Conservation (phyloP, 2,888 invertebrate species). For the Caenorhabditis sp. region DNA sequence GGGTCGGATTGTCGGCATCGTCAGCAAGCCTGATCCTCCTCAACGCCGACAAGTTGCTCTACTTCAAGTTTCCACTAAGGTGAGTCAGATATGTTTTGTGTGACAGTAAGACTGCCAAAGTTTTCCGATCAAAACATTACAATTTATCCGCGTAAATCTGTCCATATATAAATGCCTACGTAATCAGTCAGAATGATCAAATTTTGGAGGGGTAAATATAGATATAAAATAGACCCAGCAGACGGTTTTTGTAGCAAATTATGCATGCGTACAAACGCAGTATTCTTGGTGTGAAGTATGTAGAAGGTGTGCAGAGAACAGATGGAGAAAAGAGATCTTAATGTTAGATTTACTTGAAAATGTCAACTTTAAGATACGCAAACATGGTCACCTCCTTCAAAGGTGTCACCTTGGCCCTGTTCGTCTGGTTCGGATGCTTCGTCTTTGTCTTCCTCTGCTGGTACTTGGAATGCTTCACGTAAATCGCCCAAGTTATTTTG, state of each 20-base stretch:
- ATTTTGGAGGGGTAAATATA: too few species aligned
- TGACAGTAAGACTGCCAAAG: neutral
- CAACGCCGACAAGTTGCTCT: slow-evolving; percentile 81
- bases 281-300: too few species aligned
- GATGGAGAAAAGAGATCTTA: too few species aligned
- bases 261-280: too few species aligned
- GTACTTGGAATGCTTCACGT: slow-evolving; percentile 69
- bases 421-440: slow-evolving; percentile 75
- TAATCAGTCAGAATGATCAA: too few species aligned
- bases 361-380: slow-evolving; percentile 79
- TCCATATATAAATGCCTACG: too few species aligned
- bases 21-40: slow-evolving; percentile 80
- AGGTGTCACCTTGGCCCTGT: slow-evolving; percentile 71
- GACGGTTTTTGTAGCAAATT: too few species aligned
- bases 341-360: too few species aligned
- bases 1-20: slow-evolving; percentile 80
- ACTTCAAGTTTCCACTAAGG: slow-evolving; percentile 81
- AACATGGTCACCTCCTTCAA: slow-evolving; percentile 76
- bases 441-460: slow-evolving; percentile 78
- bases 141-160: too few species aligned
- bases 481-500: neutral
- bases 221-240: too few species aligned
- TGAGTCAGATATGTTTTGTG: slow-evolving; percentile 19
- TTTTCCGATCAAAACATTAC: too few species aligned
- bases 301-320: too few species aligned